These are phyloP conservation scores for Odontocolon sp. DNA, from an alignment of 2,888 invertebrate species.

Conservation along the genomic window DNA sequence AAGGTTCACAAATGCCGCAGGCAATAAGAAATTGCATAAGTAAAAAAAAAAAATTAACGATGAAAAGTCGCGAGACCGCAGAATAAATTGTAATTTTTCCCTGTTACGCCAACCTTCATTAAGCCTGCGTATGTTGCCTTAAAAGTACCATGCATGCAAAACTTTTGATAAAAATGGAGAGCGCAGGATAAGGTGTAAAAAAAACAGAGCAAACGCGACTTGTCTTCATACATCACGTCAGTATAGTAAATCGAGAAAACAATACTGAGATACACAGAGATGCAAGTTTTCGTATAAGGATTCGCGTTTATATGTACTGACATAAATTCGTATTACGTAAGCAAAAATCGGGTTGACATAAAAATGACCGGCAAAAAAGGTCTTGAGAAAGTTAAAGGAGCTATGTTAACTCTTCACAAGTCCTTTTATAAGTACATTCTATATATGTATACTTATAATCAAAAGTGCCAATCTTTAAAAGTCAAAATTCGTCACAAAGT, in stretches of 20 bases:
- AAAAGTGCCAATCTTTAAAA: too few relatives aligned
- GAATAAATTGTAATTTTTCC: slow-evolving; percentile 28
- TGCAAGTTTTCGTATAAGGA: background rate
- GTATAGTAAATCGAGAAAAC: background rate
- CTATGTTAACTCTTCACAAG: background rate
- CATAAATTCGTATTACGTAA: slow-evolving; percentile 34
- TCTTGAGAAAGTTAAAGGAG: background rate
- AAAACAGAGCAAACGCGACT: too few relatives aligned
- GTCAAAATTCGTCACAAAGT: too few relatives aligned
- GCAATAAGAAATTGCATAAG: too few relatives aligned
- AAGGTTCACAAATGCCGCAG: background rate
- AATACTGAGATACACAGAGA: slow-evolving; percentile 1
- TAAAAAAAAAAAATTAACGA: background rate
- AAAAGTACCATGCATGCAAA: background rate
- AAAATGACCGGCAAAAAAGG: too few relatives aligned
- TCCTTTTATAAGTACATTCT: background rate
- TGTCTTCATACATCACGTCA: background rate
- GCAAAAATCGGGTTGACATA: slow-evolving; percentile 20
- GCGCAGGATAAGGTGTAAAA: background rate
- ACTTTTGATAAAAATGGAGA: background rate
- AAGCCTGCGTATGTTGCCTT: background rate
- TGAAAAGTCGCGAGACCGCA: background rate
- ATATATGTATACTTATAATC: too few relatives aligned
- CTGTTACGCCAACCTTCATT: slow-evolving; percentile 1
- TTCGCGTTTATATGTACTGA: background rate